Percentiles rank a stretch among this genome's conserved stretches.
phyloP scores from a whole-genome alignment of 2,797 vertebrate species.

The Squalus acanthias region DNA sequence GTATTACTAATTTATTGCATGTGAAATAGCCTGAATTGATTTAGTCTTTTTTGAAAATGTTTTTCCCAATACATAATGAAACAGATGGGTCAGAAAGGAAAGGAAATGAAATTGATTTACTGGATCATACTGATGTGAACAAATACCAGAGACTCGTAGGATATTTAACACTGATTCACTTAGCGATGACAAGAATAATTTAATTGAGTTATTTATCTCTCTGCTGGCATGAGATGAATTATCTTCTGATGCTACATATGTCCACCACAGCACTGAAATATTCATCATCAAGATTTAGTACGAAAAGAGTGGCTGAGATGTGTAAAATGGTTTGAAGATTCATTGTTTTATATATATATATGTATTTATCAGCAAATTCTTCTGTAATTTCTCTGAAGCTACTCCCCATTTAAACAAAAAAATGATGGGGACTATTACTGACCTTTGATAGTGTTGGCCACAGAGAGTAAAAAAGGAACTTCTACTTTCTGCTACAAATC shows the following conservation, averaged over 20 bases:
- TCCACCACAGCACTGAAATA: neutral
- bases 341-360: no score
- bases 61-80: no score
- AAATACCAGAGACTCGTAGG: no score
- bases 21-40: neutral
- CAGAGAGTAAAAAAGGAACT: neutral
- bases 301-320: neutral
- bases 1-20: neutral
- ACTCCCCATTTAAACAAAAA: neutral
- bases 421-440: neutral
- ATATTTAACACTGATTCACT: no score
- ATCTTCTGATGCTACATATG: neutral
- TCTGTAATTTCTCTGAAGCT: neutral
- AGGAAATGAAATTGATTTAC: no score
- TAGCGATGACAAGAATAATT: no score
- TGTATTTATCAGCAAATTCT: no score
- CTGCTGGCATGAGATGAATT: neutral
- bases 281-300: neutral
- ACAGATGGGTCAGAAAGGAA: no score
- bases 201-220: no score
- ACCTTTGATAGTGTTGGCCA: neutral
- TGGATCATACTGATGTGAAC: no score
- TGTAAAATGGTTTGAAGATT: neutral
- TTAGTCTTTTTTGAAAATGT: neutral
- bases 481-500: neutral